phyloP scores from a whole-genome alignment of 2,113 vertebrate species.

The Helogale parvula region DNA sequence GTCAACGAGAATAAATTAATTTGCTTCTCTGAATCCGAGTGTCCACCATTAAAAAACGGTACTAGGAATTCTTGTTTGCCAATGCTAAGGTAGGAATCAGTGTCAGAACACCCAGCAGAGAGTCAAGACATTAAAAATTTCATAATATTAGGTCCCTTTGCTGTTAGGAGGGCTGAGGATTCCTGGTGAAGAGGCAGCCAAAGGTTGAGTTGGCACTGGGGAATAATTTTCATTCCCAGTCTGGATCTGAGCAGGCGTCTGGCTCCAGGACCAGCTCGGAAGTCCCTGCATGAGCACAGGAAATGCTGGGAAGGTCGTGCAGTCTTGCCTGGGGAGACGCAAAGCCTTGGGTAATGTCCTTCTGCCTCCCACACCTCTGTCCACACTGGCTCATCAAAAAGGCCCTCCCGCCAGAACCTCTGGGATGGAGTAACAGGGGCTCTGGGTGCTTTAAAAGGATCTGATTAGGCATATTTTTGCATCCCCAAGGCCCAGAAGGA shows the following conservation, averaged over 20 bases:
- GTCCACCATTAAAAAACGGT: not conserved
- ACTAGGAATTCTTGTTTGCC: not conserved
- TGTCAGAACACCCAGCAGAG: fast-evolving
- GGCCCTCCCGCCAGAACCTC: not conserved
- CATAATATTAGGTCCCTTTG: not conserved
- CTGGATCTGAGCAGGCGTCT: not conserved
- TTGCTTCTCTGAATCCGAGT: not conserved
- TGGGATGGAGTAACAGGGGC: not conserved
- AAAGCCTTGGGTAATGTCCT: not conserved
- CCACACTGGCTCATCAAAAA: not conserved
- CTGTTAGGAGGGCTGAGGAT: not conserved
- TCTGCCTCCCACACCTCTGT: not conserved
- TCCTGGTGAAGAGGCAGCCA: not conserved
- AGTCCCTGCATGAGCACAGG: not conserved
- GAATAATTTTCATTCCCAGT: not conserved
- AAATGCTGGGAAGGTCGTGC: fast-evolving
- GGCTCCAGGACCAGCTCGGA: not conserved
- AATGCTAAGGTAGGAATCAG: fast-evolving
- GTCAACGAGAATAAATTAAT: not conserved
- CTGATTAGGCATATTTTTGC: not conserved
- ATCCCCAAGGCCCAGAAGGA: not conserved
- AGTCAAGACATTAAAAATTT: not conserved
- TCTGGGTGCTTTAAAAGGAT: not conserved
- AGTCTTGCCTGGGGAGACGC: not conserved
- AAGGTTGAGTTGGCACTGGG: not conserved